Conservation (phyloP, 2,888 invertebrate genomes). For the Synanthedon vespiformis region DNA sequence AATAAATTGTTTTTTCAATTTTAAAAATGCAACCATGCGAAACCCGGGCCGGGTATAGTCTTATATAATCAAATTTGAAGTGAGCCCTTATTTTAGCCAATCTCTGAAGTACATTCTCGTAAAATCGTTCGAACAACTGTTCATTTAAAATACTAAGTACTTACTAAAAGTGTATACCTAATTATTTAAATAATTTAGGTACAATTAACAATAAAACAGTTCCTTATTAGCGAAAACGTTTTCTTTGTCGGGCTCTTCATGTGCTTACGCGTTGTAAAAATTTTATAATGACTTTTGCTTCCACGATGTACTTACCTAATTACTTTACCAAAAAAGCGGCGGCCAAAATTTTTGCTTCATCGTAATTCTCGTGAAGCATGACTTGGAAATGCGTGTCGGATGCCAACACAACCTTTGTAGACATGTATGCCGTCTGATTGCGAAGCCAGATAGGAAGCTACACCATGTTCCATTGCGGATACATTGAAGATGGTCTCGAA, state of each 20-base stretch:
- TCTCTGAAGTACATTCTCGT: too few relatives aligned
- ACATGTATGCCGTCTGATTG: constrained; percentile 2
- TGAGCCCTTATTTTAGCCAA: too few relatives aligned
- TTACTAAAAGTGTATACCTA: too few relatives aligned
- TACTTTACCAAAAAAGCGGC: constrained; percentile 29
- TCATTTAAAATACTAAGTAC: too few relatives aligned
- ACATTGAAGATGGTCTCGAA: too few relatives aligned
- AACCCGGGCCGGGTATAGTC: too few relatives aligned
- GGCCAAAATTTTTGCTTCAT: constrained; percentile 32
- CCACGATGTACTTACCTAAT: constrained; percentile 37
- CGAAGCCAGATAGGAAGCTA: too few relatives aligned
- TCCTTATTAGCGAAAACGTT: constrained; percentile 11
- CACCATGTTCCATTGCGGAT: too few relatives aligned
- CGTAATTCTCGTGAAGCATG: constrained; percentile 23
- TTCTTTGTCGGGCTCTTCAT: constrained; percentile 15
- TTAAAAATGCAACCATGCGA: too few relatives aligned
- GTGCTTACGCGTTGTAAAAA: constrained; percentile 30
- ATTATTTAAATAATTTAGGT: neutral
- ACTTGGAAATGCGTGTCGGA: constrained; percentile 21
- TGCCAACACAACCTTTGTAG: constrained; percentile 16
- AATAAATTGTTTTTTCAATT: too few relatives aligned
- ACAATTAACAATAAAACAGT: constrained; percentile 4
- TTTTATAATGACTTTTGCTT: constrained; percentile 35
- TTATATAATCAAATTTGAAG: too few relatives aligned
- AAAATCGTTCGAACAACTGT: too few relatives aligned